Conservation (phyloP, 2,888 invertebrate species). For the Watsonalla cultraria region DNA sequence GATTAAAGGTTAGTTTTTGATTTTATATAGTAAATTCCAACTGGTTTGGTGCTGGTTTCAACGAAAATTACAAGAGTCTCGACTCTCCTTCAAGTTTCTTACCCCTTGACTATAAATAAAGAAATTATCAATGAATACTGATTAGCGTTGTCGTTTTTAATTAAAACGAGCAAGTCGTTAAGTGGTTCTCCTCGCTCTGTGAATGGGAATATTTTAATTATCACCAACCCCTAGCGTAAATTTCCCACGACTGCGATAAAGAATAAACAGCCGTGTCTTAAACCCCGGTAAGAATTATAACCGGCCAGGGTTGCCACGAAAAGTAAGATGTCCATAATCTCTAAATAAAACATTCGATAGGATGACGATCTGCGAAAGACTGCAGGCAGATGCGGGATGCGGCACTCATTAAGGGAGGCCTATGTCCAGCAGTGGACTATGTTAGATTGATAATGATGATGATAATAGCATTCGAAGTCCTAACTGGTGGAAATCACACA, state of each 20-base stretch:
- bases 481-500: no score
- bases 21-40: no score
- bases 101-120: slow-evolving; percentile 1
- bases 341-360: no score
- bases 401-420: no score
- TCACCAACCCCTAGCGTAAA: slow-evolving; percentile 60
- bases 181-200: slow-evolving; percentile 29
- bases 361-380: no score
- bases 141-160: slow-evolving; percentile 61
- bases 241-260: slow-evolving; percentile 79
- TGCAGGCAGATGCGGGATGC: no score
- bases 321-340: background rate
- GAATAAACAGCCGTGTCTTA: slow-evolving; percentile 76
- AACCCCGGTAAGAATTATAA: slow-evolving; percentile 67
- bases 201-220: slow-evolving; percentile 76
- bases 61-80: background rate
- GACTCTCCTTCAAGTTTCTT: background rate
- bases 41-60: no score
- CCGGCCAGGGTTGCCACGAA: slow-evolving; percentile 50
- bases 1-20: no score
- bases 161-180: slow-evolving; percentile 44
- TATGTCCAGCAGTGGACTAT: no score
- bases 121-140: slow-evolving; percentile 47
- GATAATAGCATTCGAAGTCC: no score
- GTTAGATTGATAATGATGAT: no score